phyloP scores from a whole-genome alignment of 2,888 invertebrate species.

The Drosophila meridiana region DNA sequence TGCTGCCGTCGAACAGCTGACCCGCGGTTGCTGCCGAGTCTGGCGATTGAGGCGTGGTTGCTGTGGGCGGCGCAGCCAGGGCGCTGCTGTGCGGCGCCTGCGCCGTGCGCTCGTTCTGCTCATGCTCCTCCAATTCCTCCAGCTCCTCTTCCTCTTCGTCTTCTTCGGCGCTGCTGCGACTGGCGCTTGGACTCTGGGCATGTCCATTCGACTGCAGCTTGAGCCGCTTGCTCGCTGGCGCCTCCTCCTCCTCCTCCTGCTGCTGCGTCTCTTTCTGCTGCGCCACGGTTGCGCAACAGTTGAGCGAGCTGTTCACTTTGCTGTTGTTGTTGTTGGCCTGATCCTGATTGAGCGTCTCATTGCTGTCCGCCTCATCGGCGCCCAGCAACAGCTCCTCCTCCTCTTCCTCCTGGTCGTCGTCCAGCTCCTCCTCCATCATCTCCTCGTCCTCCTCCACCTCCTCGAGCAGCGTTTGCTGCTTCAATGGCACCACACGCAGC shows the following conservation, averaged over 20 bases:
- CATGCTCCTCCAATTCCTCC: conserved; percentile 33
- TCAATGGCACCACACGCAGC: conserved; percentile 65
- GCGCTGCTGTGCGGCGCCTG: conserved; percentile 77
- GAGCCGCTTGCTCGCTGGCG: conserved; percentile 35
- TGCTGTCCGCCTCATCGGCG: conserved; percentile 46
- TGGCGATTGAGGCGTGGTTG: conserved; percentile 80
- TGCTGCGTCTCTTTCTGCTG: background rate
- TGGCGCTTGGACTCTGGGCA: conserved; percentile 41
- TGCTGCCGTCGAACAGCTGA: conserved; percentile 83
- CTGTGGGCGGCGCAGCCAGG: conserved; percentile 73
- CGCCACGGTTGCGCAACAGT: conserved; percentile 13
- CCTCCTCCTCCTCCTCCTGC: conserved; percentile 15
- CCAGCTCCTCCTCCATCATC: conserved; percentile 39
- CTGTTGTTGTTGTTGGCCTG: conserved; percentile 64
- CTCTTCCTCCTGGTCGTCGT: conserved; percentile 31
- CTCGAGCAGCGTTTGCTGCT: conserved; percentile 53
- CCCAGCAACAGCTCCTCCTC: conserved; percentile 33
- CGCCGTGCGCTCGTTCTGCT: conserved; percentile 33
- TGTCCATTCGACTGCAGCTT: conserved; percentile 40
- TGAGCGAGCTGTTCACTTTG: conserved; percentile 53
- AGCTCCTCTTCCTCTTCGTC: conserved; percentile 44
- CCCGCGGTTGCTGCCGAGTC: conserved; percentile 82
- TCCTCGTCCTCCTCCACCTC: conserved; percentile 37
- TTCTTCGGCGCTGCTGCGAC: conserved; percentile 13
- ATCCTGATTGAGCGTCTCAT: conserved; percentile 60